Evolutionary conservation across 1,140 invertebrate species (phyloP).

Genomic region (Eufriesea mexicana): DNA sequence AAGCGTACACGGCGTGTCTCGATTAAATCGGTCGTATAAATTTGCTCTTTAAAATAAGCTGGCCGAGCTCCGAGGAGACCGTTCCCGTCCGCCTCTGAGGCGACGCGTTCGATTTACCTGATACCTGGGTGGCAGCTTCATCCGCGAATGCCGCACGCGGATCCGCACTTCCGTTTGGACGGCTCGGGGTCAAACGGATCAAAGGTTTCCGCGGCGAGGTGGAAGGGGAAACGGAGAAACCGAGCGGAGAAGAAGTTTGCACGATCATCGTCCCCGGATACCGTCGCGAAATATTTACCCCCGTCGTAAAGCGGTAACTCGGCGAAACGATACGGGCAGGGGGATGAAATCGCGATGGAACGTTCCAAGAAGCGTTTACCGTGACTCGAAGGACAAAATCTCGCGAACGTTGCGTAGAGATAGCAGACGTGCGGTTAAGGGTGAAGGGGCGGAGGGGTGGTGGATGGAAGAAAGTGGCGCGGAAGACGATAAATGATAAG

Average conservation of each 20-base stretch:
- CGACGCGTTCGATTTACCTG: conserved; percentile 46
- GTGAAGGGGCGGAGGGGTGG: neutral
- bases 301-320: neutral
- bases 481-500: no score
- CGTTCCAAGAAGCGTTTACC: neutral
- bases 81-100: conserved; percentile 36
- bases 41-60: conserved; percentile 23
- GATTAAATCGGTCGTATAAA: conserved; percentile 16
- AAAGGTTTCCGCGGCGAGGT: conserved; percentile 26
- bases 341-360: neutral
- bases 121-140: conserved; percentile 36
- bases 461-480: neutral
- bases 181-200: conserved; percentile 33
- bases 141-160: conserved; percentile 44
- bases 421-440: neutral
- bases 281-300: conserved; percentile 3
- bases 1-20: neutral
- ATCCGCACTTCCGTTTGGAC: conserved; percentile 30
- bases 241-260: conserved; percentile 21
- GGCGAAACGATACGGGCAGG: neutral
- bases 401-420: neutral
- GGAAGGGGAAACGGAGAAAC: conserved; percentile 20
- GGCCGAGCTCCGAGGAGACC: conserved; percentile 36
- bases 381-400: neutral
- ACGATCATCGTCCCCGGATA: conserved; percentile 20